A percentile compares a stretch with the other conserved stretches of the same genome.
These are phyloP conservation scores for Pomatorhinus ruficollis DNA, from an alignment of 2,113 vertebrate species.

Conservation along the genomic window DNA sequence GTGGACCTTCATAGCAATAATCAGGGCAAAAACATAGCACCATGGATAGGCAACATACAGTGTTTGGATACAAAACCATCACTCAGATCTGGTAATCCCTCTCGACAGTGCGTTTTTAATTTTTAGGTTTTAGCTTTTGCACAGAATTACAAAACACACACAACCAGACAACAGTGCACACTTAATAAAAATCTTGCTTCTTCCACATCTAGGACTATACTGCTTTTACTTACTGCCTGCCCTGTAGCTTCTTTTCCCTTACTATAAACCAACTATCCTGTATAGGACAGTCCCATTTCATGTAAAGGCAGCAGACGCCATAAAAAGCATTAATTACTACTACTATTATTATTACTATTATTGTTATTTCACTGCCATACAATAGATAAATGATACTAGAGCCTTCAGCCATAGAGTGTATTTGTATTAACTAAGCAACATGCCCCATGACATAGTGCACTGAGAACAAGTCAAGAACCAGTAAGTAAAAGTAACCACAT, in stretches of 20 bases:
- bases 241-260: not conserved
- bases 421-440: not conserved
- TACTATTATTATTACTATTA: not conserved
- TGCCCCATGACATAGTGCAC: not conserved
- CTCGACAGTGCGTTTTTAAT: not conserved
- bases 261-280: not conserved
- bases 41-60: not conserved
- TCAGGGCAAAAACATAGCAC: not conserved
- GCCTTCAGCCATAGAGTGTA: not conserved
- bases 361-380: conserved; percentile 10
- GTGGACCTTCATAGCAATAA: not conserved
- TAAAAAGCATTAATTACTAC: not conserved
- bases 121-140: not conserved
- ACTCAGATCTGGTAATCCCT: not conserved
- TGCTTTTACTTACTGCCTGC: not conserved
- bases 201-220: not conserved
- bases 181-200: not conserved
- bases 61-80: not conserved
- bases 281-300: not conserved
- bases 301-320: not conserved
- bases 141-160: not conserved
- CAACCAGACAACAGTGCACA: not conserved
- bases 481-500: not conserved
- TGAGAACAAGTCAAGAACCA: not conserved
- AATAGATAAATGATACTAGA: not conserved